Evolutionary conservation across 2,797 vertebrate species (phyloP).

Genomic region (Crocidura indochinensis): DNA sequence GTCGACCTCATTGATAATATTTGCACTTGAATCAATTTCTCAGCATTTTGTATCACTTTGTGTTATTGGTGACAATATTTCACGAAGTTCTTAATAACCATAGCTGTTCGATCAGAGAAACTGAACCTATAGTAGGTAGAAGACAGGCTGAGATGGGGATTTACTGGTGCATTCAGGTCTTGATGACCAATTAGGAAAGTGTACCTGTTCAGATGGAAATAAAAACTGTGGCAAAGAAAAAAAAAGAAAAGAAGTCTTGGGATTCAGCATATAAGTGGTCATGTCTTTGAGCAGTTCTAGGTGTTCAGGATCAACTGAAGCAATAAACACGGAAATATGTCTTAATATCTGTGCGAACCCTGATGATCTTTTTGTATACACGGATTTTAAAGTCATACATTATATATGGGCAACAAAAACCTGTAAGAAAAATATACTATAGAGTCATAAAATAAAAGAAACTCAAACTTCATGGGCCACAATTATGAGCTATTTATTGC

Average conservation of each 20-base stretch:
- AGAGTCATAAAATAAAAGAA: constrained; percentile 4
- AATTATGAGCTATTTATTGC: background rate
- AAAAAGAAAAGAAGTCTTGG: background rate
- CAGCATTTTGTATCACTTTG: background rate
- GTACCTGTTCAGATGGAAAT: accelerated
- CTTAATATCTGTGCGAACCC: background rate
- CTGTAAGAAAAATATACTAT: background rate
- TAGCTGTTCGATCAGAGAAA: background rate
- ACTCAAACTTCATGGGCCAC: background rate
- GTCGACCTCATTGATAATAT: background rate
- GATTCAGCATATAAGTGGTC: background rate
- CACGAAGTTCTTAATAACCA: background rate
- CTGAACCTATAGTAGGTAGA: too few relatives aligned
- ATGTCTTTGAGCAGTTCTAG: background rate
- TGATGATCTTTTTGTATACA: background rate
- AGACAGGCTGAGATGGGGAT: background rate
- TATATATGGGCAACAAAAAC: background rate
- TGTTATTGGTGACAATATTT: background rate
- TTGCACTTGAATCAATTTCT: background rate
- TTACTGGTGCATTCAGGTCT: background rate
- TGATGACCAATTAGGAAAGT: too few relatives aligned
- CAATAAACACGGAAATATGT: background rate
- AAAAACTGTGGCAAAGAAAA: background rate
- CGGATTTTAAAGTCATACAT: background rate
- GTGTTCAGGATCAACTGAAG: background rate